Percentiles rank a stretch among this genome's conserved stretches.
phyloP scores from a whole-genome alignment of 2,888 invertebrate genomes.

The Sminthurinus aureus region DNA sequence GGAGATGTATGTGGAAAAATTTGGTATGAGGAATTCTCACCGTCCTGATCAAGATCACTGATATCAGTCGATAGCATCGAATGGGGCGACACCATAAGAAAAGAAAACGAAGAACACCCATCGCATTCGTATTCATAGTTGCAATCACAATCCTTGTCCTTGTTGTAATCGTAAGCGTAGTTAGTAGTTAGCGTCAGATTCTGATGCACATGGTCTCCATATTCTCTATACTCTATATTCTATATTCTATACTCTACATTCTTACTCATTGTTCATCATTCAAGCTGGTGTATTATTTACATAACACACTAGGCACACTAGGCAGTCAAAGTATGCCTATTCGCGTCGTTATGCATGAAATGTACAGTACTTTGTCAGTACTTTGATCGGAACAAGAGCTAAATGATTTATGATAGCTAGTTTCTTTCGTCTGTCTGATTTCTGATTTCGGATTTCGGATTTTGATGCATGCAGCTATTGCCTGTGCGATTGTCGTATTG shows the following conservation, averaged over 20 bases:
- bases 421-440: not conserved
- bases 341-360: too few species aligned
- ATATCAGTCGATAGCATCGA: conserved; percentile 3
- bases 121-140: conserved; percentile 27
- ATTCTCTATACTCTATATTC: too few species aligned
- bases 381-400: not conserved
- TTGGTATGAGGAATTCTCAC: not conserved
- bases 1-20: not conserved
- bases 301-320: too few species aligned
- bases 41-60: conserved; percentile 32
- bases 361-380: not conserved
- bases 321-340: too few species aligned
- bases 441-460: not conserved
- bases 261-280: not conserved
- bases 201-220: not conserved
- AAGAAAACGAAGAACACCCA: conserved; percentile 18
- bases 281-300: not conserved
- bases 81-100: conserved; percentile 17
- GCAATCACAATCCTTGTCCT: not conserved
- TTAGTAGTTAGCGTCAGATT: too few species aligned
- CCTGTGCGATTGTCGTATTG: not conserved
- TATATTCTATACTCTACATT: too few species aligned
- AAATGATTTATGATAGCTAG: not conserved
- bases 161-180: too few species aligned
- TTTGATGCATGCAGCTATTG: not conserved